Percentiles rank a stretch among this genome's conserved stretches.
phyloP scores from a whole-genome alignment of 2,113 vertebrate species.

The Clarias gariepinus region DNA sequence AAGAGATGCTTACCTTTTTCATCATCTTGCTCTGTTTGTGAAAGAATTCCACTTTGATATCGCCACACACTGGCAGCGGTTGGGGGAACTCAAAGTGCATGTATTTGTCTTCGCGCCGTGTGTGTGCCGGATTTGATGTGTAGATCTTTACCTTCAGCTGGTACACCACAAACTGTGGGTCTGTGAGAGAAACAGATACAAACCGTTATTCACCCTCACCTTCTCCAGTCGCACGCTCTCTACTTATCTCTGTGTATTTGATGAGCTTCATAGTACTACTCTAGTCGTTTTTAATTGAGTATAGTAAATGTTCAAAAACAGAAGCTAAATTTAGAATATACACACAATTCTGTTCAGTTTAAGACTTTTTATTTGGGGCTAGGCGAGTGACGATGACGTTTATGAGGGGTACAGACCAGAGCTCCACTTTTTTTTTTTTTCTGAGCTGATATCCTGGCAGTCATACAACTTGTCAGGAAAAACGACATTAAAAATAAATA shows the following conservation, averaged over 20 bases:
- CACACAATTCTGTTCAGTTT: background rate
- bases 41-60: conserved; percentile 99
- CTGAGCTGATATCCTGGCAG: background rate
- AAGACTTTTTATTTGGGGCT: background rate
- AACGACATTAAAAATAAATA: background rate
- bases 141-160: conserved; percentile 98
- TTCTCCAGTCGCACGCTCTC: background rate
- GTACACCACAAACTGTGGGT: conserved; percentile 96
- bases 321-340: background rate
- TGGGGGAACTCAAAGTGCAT: conserved; percentile 96
- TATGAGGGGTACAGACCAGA: background rate
- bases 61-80: conserved; percentile 91
- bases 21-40: conserved; percentile 99
- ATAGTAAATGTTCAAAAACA: background rate
- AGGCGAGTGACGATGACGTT: background rate
- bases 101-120: conserved; percentile 88
- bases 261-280: background rate
- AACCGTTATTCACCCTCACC: background rate
- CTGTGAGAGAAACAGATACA: conserved; percentile 66
- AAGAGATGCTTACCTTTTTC: conserved; percentile 84
- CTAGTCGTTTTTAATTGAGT: background rate
- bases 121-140: conserved; percentile 87
- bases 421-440: background rate
- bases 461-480: background rate
- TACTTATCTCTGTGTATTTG: background rate